Base-by-base conservation (phyloP, 2,888 invertebrate genomes). In the Trachelus troglodyta region DNA sequence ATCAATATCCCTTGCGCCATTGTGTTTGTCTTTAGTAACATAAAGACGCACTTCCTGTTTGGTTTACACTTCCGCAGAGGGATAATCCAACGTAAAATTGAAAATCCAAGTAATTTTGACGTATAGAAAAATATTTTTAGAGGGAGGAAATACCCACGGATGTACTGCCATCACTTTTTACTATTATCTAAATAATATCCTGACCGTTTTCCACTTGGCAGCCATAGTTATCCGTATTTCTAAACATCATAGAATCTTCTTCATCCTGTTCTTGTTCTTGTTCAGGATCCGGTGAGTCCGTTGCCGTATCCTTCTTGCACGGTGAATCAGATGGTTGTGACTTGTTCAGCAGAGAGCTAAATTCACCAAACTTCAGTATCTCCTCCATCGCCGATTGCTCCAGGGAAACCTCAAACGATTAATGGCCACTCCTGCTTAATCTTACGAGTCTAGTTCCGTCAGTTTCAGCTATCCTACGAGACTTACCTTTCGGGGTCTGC, bases 401-500 rank as follows among this genome's bases (percentile, higher is more conserved):
- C 79, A 87, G 75, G 68, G 87, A 84, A 34, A 88, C 85, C 87
- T 89, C 81, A 71, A 78, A 82, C 12, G 79, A 78, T 75, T 35
- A 77, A 77, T 37, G 75, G 56, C 68, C 69, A n/a, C 37, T 75
- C 56, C 33, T 37, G 31, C 79, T 75, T 35, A 74, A 30, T 34
- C 33, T 34, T 74, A 74, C 74, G 30, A 35, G 69, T 33, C 56
- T 30, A 12, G 69, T 40, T 37, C 69, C 31, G 1, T 75, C 33
- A n/a, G 68, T 76, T 34, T 78, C 37, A 75, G 37, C 34, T 78
- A 34, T 76, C 75, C 69, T 73, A 34, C 15, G 56, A 23, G 73
- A 35, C 33, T 84, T 78, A 89, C 87, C 87, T 90, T 90, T 79
- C 90, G 84, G 69, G 90, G 90, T 79, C 90, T 86, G n/a, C 90